Base-by-base conservation (phyloP, 2,888 invertebrate species). In the Melieria picta region DNA sequence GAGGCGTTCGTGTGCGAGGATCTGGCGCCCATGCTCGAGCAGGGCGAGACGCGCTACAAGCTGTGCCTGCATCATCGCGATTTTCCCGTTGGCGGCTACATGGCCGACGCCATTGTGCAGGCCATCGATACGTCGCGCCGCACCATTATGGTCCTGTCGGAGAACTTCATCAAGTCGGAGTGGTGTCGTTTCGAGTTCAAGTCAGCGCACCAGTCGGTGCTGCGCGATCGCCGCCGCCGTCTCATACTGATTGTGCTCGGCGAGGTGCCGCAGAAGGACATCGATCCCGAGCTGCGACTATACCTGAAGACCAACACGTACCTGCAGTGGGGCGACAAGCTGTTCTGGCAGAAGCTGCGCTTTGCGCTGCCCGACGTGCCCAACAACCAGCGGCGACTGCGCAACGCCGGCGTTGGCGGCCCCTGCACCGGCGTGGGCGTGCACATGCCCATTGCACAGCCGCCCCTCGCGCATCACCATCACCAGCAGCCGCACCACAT, bases 131-230 rank as follows among this genome's bases (percentile, higher is more conserved):
- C 94, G 68, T 95, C 96, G 47, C 91, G 95, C 75, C 91, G 96
- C 80, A 96, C 97, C 66, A 93, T 98, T 76, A 92, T 98, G 83
- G 93, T 98, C 74, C 88, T 98, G 77, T 96, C 97, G n/a, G 94
- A 94, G 86, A 94, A 95, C 88, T 98, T 97, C 88, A 90, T 98
- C 78, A 93, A 95, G 87, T 95, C 95, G 84, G 97, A 98, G 88
- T 98, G 98, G 98, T 93, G 94, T 83, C 91, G 94, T 79, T 95
- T 96, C 86, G 98, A 98, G 88, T 97, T 98, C 87, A 96, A 96
- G 88, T 94, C 95, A 78, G 97, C 97, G 58, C 91, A 97, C 76
- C 95, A 94, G 86, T 95, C 96, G 85, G 94, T 96, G 79, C 89
- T 97, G 79, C 93, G 95, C 83, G 94, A 94, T 89, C 91, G 93